A percentile compares a stretch with the other conserved stretches of the same genome.
Evolutionary conservation across 2,888 invertebrate species (phyloP).

Genomic region (Parthenolecanium corni): DNA sequence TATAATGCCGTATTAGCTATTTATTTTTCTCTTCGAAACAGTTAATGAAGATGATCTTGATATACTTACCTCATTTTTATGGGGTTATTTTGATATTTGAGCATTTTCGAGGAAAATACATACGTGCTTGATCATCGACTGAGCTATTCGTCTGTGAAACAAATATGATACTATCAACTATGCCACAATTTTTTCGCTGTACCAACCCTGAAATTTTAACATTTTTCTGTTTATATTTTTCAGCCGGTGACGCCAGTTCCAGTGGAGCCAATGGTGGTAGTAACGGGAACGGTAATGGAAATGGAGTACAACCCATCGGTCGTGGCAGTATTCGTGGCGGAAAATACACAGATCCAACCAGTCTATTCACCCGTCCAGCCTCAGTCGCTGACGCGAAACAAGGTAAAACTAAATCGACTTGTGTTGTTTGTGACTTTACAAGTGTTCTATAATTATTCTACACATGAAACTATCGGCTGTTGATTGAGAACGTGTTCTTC

Average conservation of each 20-base stretch:
- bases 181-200: too few species aligned
- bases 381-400: neutral
- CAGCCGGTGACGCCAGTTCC: neutral
- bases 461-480: neutral
- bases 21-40: too few species aligned
- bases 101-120: too few species aligned
- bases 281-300: conserved; percentile 9
- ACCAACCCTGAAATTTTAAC: neutral
- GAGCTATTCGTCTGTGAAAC: too few species aligned
- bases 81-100: too few species aligned
- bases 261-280: neutral
- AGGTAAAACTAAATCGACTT: too few species aligned
- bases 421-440: neutral
- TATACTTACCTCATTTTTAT: too few species aligned
- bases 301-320: neutral
- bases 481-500: too few species aligned
- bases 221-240: neutral
- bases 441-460: neutral
- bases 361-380: neutral
- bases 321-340: conserved; percentile 3
- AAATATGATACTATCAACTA: too few species aligned
- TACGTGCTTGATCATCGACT: too few species aligned
- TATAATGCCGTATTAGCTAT: too few species aligned
- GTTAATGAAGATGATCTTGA: too few species aligned
- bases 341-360: neutral